Conservation (phyloP, 2,113 vertebrate genomes). For the Chunga burmeisteri region DNA sequence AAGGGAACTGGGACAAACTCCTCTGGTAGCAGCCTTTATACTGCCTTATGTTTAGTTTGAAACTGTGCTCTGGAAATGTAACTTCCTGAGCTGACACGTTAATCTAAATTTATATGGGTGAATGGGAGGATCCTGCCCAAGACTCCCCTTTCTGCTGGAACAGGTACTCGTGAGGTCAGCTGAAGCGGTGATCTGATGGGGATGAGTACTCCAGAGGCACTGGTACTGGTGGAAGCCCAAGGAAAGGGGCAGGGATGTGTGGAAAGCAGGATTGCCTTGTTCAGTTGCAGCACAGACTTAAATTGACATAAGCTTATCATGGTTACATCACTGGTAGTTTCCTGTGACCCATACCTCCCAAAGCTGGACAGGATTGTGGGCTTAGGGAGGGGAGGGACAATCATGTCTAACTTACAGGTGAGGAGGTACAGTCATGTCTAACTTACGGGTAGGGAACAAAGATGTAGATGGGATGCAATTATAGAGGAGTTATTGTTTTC, state of each 20-base stretch:
- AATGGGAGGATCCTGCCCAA: neutral
- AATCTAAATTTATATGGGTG: neutral
- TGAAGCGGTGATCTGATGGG: neutral
- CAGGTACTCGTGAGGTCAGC: neutral
- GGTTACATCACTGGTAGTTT: neutral
- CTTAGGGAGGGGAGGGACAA: neutral
- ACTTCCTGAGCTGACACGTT: neutral
- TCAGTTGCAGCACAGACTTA: neutral
- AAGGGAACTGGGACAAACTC: neutral
- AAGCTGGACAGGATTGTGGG: neutral
- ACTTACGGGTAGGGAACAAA: neutral
- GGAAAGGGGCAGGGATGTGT: neutral
- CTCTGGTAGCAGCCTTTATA: neutral
- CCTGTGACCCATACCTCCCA: neutral
- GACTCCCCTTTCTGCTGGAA: neutral
- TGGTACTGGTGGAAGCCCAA: neutral
- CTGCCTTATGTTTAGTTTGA: neutral
- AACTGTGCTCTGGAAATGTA: neutral
- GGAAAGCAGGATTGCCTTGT: neutral
- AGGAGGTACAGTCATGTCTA: neutral
- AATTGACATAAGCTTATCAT: neutral
- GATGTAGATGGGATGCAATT: neutral
- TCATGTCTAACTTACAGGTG: fast-evolving
- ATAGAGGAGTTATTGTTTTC: neutral
- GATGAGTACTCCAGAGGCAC: neutral